phyloP scores from a whole-genome alignment of 1,140 invertebrate species.

The Holotrichia oblita region DNA sequence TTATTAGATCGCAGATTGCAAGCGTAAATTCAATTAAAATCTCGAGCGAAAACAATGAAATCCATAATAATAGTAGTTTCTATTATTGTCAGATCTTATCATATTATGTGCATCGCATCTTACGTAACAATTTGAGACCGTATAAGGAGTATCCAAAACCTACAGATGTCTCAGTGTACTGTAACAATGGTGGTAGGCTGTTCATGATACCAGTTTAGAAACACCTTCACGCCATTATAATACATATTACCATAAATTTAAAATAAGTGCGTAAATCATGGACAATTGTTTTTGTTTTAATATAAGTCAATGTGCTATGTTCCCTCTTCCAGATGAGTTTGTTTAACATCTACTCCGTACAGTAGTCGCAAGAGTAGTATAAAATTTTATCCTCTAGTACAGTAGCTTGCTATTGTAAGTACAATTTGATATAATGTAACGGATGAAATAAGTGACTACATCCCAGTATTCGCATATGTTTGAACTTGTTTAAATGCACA shows the following conservation, averaged over 20 bases:
- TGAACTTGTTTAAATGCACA: too few species aligned
- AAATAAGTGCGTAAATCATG: not conserved
- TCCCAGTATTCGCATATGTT: too few species aligned
- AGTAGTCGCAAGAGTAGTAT: too few species aligned
- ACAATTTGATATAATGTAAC: too few species aligned
- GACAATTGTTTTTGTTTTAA: conserved; percentile 7
- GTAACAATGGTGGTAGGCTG: not conserved
- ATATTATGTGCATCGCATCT: not conserved
- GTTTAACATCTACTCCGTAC: too few species aligned
- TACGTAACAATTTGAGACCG: not conserved
- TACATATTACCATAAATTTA: conserved; percentile 4
- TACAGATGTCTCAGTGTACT: not conserved
- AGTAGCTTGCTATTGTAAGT: too few species aligned
- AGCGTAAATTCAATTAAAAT: not conserved
- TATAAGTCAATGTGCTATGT: not conserved
- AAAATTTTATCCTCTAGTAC: too few species aligned
- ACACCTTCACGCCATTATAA: not conserved
- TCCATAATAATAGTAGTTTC: not conserved
- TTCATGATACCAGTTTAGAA: not conserved
- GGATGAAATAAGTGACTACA: too few species aligned
- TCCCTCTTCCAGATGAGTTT: too few species aligned
- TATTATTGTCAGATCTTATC: not conserved
- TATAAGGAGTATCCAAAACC: not conserved
- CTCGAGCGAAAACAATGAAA: not conserved
- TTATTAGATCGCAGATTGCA: not conserved